Base-by-base conservation (phyloP, 2,113 vertebrate genomes). In the Datnioides undecimradiatus region DNA sequence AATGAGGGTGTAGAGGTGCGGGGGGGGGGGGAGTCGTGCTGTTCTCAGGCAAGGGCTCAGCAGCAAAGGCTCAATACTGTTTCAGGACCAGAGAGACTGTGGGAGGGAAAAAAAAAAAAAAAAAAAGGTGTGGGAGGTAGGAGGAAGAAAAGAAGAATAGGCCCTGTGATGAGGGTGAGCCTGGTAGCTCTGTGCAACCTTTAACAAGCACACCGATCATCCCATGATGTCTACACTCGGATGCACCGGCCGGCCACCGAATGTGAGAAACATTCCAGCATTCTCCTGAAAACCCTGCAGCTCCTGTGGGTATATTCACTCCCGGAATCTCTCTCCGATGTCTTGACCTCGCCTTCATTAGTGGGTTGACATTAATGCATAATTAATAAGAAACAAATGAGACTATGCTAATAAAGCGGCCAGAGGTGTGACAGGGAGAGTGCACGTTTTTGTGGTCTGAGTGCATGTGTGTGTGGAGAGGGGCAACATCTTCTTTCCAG, bases 301-400 rank as follows among this genome's bases (percentile, higher is more conserved):
- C 72, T 82, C 68, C 51, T 80, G 40, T 59, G 76, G 73, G 68
- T 52, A 8, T 27, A 33, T 21, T 71, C 58, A 45, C 58, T 84
- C 45, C 73, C 31, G 59, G 51, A 78, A 59, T 80, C 19, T 36
- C 52, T 76, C 57, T 58, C 49, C 54, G 11, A 16, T 55, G 62
- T 38, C 76, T 31, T 87, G 89, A 93, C 91, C 91, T 90, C 72
- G 67, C 52, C 85, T 80, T 91, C 86, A 80, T 91, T 88, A 91
- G 83, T 55, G 68, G 63, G 40, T 83, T 90, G 86, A 85, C 84
- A 90, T 86, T 84, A 90, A 89, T 91, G 75, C 84, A 91, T 92
- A 87, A 93, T 91, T 93, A 90, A 93, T 87, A 80, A 36, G 73
- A 79, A 89, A 92, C 88, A 93, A 92, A 93, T 86, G 84, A 93